Percentiles rank a stretch among this genome's conserved stretches.
These are phyloP conservation scores for Pheosia tremula DNA, from an alignment of 2,888 invertebrate genomes.

Conservation along the genomic window DNA sequence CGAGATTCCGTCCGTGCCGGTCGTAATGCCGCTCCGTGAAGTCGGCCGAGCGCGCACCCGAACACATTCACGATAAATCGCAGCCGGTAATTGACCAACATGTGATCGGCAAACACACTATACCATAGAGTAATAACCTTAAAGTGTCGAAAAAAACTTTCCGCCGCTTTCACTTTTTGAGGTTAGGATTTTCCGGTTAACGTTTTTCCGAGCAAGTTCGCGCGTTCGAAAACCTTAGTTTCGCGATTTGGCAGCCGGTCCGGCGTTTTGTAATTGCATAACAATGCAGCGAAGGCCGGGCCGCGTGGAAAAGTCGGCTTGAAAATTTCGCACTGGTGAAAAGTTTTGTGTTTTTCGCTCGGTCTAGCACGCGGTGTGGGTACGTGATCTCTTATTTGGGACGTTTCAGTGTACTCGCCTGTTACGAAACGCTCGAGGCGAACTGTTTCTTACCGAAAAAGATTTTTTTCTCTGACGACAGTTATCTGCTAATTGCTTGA, in stretches of 20 bases:
- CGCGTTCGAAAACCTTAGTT: slow-evolving; percentile 55
- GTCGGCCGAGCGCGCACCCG: slow-evolving; percentile 52
- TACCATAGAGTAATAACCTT: slow-evolving; percentile 60
- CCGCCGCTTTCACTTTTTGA: slow-evolving; percentile 54
- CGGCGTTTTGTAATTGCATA: slow-evolving; percentile 73
- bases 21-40: slow-evolving; percentile 56
- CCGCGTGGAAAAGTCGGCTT: slow-evolving; percentile 71
- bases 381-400: slow-evolving; percentile 61
- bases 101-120: slow-evolving; percentile 60
- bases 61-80: slow-evolving; percentile 68
- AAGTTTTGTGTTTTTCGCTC: slow-evolving; percentile 55
- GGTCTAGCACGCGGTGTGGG: slow-evolving; percentile 53
- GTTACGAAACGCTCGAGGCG: slow-evolving; percentile 71
- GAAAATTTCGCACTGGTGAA: slow-evolving; percentile 58
- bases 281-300: slow-evolving; percentile 75
- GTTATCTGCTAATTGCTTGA: slow-evolving; percentile 72
- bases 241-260: slow-evolving; percentile 63
- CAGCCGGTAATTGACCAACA: slow-evolving; percentile 60
- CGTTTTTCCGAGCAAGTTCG: slow-evolving; percentile 59
- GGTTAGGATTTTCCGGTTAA: slow-evolving; percentile 63
- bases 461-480: slow-evolving; percentile 63
- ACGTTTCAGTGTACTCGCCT: slow-evolving; percentile 63
- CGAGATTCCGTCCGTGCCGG: slow-evolving; percentile 63
- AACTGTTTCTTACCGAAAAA: slow-evolving; percentile 65
- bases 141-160: slow-evolving; percentile 40